phyloP scores from a whole-genome alignment of 2,888 invertebrate species.

The Pollenia angustigena region DNA sequence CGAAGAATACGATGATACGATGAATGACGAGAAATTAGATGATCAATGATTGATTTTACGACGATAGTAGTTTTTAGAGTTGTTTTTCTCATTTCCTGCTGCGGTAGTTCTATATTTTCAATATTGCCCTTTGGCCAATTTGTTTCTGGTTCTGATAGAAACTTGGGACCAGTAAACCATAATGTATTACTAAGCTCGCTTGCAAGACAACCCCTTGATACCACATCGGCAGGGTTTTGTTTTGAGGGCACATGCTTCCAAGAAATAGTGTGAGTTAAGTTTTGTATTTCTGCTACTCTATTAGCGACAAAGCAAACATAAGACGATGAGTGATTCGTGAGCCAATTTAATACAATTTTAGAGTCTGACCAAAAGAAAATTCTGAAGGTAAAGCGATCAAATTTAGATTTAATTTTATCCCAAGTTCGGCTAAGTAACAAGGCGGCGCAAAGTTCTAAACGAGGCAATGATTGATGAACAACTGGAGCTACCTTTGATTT shows the following conservation, averaged over 20 bases:
- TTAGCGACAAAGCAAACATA: conserved; percentile 27
- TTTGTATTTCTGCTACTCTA: conserved; percentile 24
- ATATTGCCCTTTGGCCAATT: conserved; percentile 5
- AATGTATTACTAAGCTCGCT: not conserved
- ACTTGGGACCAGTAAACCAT: conserved; percentile 19
- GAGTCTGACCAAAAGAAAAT: conserved; percentile 69
- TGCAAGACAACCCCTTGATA: conserved; percentile 19
- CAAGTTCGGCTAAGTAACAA: conserved; percentile 6
- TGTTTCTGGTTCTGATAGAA: conserved; percentile 9
- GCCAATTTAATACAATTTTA: conserved; percentile 40
- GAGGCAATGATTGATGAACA: conserved; percentile 26
- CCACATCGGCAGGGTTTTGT: conserved; percentile 43
- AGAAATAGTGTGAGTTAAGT: conserved; percentile 6
- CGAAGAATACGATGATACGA: conserved; percentile 46
- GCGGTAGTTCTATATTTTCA: conserved; percentile 70
- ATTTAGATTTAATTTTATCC: conserved; percentile 33
- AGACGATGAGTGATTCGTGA: conserved; percentile 14
- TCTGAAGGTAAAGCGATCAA: not conserved
- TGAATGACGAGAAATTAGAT: conserved; percentile 30
- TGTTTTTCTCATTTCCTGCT: conserved; percentile 36
- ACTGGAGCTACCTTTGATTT: conserved; percentile 31
- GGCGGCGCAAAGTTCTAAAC: conserved; percentile 2
- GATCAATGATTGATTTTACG: conserved; percentile 17
- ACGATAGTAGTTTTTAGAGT: conserved; percentile 5
- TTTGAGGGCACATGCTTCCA: conserved; percentile 36